A percentile compares a stretch with the other conserved stretches of the same genome.
phyloP scores from a whole-genome alignment of 1,140 invertebrate genomes.

The Pygmarrhopalites habei region DNA sequence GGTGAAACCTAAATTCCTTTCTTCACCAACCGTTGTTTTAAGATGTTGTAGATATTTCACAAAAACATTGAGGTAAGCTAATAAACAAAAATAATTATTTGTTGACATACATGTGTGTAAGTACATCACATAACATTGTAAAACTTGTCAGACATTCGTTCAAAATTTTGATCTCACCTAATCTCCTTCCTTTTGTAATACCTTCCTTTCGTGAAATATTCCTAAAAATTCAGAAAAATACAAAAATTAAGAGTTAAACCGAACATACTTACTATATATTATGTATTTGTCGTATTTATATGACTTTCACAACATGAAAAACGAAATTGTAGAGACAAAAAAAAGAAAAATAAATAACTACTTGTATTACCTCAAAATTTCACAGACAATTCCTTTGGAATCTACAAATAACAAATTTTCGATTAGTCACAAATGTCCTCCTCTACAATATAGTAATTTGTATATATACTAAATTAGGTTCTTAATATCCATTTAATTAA shows the following conservation, averaged over 20 bases:
- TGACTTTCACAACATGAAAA: no score
- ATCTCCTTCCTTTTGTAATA: slow-evolving; percentile 58
- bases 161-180: slow-evolving; percentile 73
- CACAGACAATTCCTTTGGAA: slow-evolving; percentile 39
- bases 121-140: no score
- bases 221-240: no score
- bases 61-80: slow-evolving; percentile 71
- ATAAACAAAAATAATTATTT: no score
- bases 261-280: no score
- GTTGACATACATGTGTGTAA: no score
- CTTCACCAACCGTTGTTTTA: slow-evolving; percentile 40
- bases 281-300: no score
- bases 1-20: slow-evolving; percentile 58
- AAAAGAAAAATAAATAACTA: no score
- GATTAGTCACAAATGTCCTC: background rate
- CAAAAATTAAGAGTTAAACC: no score
- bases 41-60: slow-evolving; percentile 64
- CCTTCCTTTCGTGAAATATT: slow-evolving; percentile 49
- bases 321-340: no score
- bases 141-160: slow-evolving; percentile 64
- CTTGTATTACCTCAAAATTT: no score
- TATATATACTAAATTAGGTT: background rate
- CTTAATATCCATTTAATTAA: slow-evolving; percentile 1
- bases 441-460: background rate
- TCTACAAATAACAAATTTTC: slow-evolving; percentile 17